Conservation (phyloP, 2,888 invertebrate species). For the Lasioglossum malachurum region DNA sequence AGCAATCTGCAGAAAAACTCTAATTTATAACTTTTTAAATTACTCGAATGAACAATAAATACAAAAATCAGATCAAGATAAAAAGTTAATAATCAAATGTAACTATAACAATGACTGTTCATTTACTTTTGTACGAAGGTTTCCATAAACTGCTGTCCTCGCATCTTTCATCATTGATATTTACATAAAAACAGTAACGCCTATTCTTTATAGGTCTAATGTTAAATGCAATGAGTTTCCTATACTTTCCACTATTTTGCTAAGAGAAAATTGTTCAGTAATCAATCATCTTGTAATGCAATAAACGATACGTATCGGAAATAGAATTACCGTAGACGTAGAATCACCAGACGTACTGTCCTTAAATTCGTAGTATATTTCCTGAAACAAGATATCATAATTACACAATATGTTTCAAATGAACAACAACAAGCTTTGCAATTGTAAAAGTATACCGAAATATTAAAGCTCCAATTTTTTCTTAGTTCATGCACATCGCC, state of each 20-base stretch:
- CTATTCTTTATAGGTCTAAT: conserved; percentile 19
- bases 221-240: conserved; percentile 31
- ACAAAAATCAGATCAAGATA: background rate
- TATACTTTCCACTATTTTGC: background rate
- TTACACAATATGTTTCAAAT: background rate
- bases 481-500: background rate
- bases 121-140: conserved; percentile 50
- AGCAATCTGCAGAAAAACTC: conserved; percentile 24
- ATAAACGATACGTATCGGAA: background rate
- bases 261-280: background rate
- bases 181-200: conserved; percentile 62
- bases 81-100: background rate
- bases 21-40: background rate
- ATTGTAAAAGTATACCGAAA: conserved; percentile 30
- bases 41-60: too few relatives aligned
- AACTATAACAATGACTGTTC: background rate
- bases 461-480: background rate
- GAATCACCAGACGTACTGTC: background rate
- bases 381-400: conserved; percentile 13
- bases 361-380: background rate
- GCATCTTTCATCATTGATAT: conserved; percentile 67
- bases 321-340: conserved; percentile 9
- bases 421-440: background rate
- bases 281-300: background rate
- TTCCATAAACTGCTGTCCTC: conserved; percentile 64